Percentiles rank a stretch among this genome's conserved stretches.
These are phyloP conservation scores for Sinocyclocheilus anophthalmus DNA, from an alignment of 2,113 vertebrate species.

Conservation along the genomic window DNA sequence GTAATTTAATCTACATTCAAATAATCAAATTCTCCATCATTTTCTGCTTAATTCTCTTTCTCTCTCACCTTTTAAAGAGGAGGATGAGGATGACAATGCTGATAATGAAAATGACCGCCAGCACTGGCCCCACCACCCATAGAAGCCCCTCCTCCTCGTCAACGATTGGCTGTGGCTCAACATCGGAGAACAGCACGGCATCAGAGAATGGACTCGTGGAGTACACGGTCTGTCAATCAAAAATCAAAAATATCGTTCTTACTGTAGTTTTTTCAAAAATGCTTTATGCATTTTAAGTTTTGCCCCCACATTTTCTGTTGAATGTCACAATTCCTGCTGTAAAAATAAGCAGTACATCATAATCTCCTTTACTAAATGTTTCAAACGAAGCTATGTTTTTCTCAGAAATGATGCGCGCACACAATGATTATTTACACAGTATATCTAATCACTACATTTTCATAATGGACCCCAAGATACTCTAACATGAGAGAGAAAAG, in stretches of 20 bases:
- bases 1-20: neutral
- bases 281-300: neutral
- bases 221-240: constrained; percentile 86
- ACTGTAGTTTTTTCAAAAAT: no score
- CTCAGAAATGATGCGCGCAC: neutral
- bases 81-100: constrained; percentile 99
- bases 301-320: neutral
- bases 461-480: neutral
- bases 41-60: neutral
- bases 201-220: constrained; percentile 97
- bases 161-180: constrained; percentile 94
- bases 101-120: constrained; percentile 98
- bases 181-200: constrained; percentile 90
- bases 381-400: neutral
- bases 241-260: neutral
- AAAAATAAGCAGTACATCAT: neutral
- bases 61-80: constrained; percentile 94
- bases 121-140: constrained; percentile 97
- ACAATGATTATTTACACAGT: neutral
- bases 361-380: no score
- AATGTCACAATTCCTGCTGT: neutral
- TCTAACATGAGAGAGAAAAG: neutral
- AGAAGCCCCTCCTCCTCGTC: constrained; percentile 98
- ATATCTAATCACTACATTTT: neutral
- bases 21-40: neutral